These are phyloP conservation scores for Drosophila funebris DNA, from an alignment of 1,140 invertebrate species.

Conservation along the genomic window DNA sequence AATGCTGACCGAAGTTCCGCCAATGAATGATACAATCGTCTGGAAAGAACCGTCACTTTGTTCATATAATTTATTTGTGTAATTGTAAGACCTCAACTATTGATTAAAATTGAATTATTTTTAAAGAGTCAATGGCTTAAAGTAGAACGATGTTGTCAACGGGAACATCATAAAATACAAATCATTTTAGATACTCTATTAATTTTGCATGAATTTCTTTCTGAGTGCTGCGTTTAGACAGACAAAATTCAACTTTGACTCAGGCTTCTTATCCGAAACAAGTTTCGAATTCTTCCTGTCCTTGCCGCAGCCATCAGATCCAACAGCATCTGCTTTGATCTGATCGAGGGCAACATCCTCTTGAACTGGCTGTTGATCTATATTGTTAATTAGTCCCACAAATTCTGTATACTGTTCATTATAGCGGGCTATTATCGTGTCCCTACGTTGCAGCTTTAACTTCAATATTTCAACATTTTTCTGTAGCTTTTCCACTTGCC, in stretches of 20 bases:
- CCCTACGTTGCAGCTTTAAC: slow-evolving; percentile 43
- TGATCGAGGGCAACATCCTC: neutral
- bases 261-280: neutral
- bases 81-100: neutral
- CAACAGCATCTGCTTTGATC: neutral
- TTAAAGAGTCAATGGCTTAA: neutral
- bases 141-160: too few relatives aligned
- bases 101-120: neutral
- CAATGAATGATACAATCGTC: neutral
- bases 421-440: slow-evolving; percentile 50
- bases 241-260: slow-evolving; percentile 1
- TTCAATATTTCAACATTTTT: slow-evolving; percentile 5
- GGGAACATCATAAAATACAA: neutral
- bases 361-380: neutral
- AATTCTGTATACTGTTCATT: slow-evolving; percentile 38
- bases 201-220: slow-evolving; percentile 4
- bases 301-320: neutral
- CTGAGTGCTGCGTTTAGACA: slow-evolving; percentile 39
- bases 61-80: neutral
- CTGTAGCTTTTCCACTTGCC: slow-evolving; percentile 42
- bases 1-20: slow-evolving; percentile 62
- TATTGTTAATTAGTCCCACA: slow-evolving; percentile 15
- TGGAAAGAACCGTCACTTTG: neutral
- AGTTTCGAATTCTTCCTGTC: neutral
- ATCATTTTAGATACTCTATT: neutral